Evolutionary conservation across 2,888 invertebrate species (phyloP), one percentile per base, ranked within the genome.

Genomic region (Thumatha senex): DNA sequence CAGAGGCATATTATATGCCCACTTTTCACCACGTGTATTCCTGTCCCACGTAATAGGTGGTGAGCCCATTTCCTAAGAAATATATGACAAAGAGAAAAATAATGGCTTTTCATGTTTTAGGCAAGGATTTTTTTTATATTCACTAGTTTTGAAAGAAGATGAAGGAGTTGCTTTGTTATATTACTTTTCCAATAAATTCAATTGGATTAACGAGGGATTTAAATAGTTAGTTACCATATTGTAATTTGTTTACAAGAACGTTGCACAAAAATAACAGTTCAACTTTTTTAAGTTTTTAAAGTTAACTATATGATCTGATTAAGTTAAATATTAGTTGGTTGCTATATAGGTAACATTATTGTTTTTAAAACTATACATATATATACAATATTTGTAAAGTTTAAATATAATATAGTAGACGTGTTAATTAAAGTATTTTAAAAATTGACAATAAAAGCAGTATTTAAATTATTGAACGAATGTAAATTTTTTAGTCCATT

Each of bases 361-460:
- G 58, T 61, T 67, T 58, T 65, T 50, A 54, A 61, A 68, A 48
- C 48, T 65, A 51, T 46, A 46, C 48, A 46, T 47, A 56, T 46
- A 38, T 35, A 24, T 61, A 61, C 61, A 36, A 24, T 61, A 61
- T 65, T 68, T 61, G 56, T 52, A 55, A 61, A 68, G 45, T 48
- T 68, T 39, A 41, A 49, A 39, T 39, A 39, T 39, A 10, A 10
- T 8, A 51, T 44, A 41, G 44, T 67, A 65, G 70, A 62, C 64
- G 68, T 73, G 69, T 67, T 73, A 63, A 74, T 63, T 61, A 76
- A 79, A 77, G 84, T 86, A 84, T 84, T 86, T 86, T 73, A 74
- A 82, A 70, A 74, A 86, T 80, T 80, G 90, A 90, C 89, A 90
- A 89, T 89, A 90, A 89, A 86, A 89, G 80, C 89, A 89, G 89